A percentile compares a stretch with the other conserved stretches of the same genome.
Conservation (phyloP, 2,113 vertebrate genomes). For the Todiramphus saurophagus region DNA sequence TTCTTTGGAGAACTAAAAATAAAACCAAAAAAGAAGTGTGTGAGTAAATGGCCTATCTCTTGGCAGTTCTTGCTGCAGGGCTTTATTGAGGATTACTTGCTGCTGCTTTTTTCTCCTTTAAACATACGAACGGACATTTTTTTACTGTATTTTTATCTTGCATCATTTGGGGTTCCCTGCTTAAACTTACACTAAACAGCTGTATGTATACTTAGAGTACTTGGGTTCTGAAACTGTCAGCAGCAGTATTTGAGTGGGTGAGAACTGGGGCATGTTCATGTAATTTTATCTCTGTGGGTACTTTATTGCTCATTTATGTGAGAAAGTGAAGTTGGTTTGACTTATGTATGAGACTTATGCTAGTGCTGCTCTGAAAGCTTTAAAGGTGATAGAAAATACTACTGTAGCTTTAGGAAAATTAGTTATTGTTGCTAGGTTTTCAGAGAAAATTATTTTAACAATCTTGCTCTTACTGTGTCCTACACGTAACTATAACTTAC, state of each 20-base stretch:
- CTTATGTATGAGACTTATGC: not conserved
- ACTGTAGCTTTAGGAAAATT: not conserved
- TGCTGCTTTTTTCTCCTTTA: not conserved
- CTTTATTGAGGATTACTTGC: not conserved
- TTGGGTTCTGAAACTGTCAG: not conserved
- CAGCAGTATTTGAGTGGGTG: not conserved
- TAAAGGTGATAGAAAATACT: not conserved
- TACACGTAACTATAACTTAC: not conserved
- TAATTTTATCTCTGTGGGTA: not conserved
- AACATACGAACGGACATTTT: not conserved
- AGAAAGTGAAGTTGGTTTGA: not conserved
- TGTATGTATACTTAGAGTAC: not conserved
- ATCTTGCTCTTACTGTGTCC: not conserved
- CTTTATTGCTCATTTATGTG: not conserved
- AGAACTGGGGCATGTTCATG: not conserved
- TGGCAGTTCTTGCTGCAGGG: not conserved
- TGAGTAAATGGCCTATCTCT: not conserved
- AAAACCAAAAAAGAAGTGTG: not conserved
- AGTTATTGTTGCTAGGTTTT: not conserved
- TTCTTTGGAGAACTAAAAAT: not conserved
- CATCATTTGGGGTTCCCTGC: not conserved
- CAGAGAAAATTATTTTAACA: not conserved
- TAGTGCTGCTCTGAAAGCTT: not conserved
- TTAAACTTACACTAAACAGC: not conserved
- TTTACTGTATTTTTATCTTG: not conserved